Conservation (phyloP, 2,113 vertebrate genomes). For the Anarhynchus alexandrinus region DNA sequence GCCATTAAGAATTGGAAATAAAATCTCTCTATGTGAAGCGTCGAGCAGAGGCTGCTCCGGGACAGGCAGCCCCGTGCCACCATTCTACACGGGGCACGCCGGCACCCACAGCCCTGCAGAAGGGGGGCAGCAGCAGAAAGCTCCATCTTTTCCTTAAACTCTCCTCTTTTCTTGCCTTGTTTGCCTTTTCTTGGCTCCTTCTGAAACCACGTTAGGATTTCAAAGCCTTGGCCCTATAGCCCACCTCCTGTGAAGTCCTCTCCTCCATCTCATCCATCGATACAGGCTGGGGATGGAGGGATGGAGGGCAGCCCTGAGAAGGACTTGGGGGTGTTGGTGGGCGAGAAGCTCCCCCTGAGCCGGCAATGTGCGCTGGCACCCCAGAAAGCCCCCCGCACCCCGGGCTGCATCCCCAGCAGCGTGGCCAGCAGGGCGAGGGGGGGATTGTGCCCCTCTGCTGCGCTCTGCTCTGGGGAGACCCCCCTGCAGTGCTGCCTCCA, state of each 20-base stretch:
- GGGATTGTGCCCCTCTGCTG: too few relatives aligned
- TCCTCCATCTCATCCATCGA: background rate
- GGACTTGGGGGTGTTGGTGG: too few relatives aligned
- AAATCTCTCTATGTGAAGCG: background rate
- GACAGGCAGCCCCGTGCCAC: background rate
- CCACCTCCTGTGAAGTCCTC: background rate
- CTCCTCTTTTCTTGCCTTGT: background rate
- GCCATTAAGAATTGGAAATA: background rate
- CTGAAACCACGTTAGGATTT: background rate
- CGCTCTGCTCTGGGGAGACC: too few relatives aligned
- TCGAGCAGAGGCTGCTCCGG: background rate
- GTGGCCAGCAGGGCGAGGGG: too few relatives aligned
- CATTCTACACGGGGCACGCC: accelerated
- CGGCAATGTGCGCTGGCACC: too few relatives aligned
- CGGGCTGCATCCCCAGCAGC: too few relatives aligned
- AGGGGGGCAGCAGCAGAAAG: background rate
- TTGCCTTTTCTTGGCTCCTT: background rate
- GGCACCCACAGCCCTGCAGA: too few relatives aligned
- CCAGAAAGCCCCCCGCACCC: too few relatives aligned
- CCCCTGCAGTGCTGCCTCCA: too few relatives aligned
- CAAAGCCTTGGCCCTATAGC: background rate
- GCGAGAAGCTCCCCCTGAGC: too few relatives aligned
- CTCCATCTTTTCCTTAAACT: background rate
- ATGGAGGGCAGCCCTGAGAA: background rate
- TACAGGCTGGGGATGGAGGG: background rate